These are phyloP conservation scores for Pseudomyrmex gracilis DNA, from an alignment of 1,140 invertebrate species.

Conservation along the genomic window DNA sequence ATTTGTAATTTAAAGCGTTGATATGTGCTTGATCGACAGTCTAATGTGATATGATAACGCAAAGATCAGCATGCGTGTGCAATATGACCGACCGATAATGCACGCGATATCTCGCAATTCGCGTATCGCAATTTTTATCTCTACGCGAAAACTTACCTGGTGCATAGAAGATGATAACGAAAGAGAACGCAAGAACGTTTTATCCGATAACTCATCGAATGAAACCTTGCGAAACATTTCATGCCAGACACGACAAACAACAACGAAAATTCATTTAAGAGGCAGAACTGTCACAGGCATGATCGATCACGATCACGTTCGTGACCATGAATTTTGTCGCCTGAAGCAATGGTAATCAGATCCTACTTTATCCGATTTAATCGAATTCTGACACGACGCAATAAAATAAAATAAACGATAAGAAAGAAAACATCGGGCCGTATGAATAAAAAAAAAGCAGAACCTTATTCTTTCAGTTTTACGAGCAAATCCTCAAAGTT, in stretches of 20 bases:
- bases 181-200: neutral
- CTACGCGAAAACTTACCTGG: slow-evolving; percentile 8
- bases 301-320: slow-evolving; percentile 42
- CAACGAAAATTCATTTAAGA: slow-evolving; percentile 9
- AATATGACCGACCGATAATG: slow-evolving; percentile 18
- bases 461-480: too few relatives aligned
- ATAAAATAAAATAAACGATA: neutral
- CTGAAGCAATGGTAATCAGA: neutral
- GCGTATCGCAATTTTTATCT: slow-evolving; percentile 29
- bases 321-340: slow-evolving; percentile 31
- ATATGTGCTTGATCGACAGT: slow-evolving; percentile 32
- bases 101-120: slow-evolving; percentile 20
- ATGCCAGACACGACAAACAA: slow-evolving; percentile 24
- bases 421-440: neutral
- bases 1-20: slow-evolving; percentile 10
- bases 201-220: slow-evolving; percentile 37
- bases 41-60: neutral
- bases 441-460: too few relatives aligned
- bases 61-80: neutral
- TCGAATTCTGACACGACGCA: neutral
- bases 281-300: neutral
- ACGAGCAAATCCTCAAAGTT: too few relatives aligned
- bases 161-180: slow-evolving; percentile 27
- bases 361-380: neutral
- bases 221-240: slow-evolving; percentile 25